Evolutionary conservation across 1,140 invertebrate genomes (phyloP), one percentile per base, ranked within the genome.

Genomic region (Rhyzopertha dominica): DNA sequence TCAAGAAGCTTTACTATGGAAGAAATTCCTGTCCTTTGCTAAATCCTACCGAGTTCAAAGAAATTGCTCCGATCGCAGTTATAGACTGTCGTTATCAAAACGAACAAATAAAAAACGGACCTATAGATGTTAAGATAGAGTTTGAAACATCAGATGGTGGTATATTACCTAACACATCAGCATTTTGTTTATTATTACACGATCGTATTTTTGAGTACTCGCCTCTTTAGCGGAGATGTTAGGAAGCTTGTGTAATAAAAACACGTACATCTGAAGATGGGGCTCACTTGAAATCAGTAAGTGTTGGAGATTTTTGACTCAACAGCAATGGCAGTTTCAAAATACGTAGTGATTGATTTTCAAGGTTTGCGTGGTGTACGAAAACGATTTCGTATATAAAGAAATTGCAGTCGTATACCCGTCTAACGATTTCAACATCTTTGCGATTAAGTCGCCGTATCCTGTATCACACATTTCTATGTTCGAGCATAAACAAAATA

Each of bases 41-140:
- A 19, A n/a, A 23, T 5, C 26, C 26, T 22, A 7, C 8, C 19
- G 22, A 47, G 17, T 49, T 40, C 26, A 29, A 54, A 30, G 20
- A 44, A 8, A 26, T 46, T 29, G 50, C 41, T 10, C 24, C 43
- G 24, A 52, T 61, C 37, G 35, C 45, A 18, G 54, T 55, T 14
- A 54, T 51, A 32, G 57, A 59, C 57, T 56, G 54, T 41, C 46
- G 44, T 25, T 31, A 57, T 51, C 53, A 62, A 43, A 59, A 50
- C 48, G 47, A 60, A 48, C 10, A 29, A 4, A 26, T 45, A 5
- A 58, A 53, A 49, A 45, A 8, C 18, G 52, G 50, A 9, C 42
- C 53, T 7, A 52, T 62, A 7, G 57, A 58, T 54, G 36, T 58
- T 29, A 38, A 41, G 30, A 29, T 59, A 7, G 51, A 62, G 47